These are phyloP conservation scores for Euura lappo DNA, from an alignment of 1,140 invertebrate genomes.

Conservation along the genomic window DNA sequence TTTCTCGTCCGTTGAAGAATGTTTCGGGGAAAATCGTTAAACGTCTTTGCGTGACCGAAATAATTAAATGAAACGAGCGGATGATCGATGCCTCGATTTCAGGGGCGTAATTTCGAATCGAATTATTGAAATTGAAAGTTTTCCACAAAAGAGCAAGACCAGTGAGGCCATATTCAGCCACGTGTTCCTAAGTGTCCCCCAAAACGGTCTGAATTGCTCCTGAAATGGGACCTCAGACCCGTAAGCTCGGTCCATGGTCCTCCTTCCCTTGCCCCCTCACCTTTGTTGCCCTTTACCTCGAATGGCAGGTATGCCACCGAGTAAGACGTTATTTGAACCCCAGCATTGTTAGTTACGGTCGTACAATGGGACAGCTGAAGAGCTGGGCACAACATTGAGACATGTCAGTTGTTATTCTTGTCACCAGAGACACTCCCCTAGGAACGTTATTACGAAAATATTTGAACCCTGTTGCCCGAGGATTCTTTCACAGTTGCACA, in stretches of 20 bases:
- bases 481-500: conserved; percentile 14
- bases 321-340: conserved; percentile 50
- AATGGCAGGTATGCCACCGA: conserved; percentile 9
- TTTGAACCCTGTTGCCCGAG: conserved; percentile 37
- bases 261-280: background rate
- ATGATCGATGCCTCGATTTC: background rate
- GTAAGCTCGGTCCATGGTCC: conserved; percentile 12
- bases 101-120: background rate
- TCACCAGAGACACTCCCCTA: conserved; percentile 45
- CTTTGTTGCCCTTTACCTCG: conserved; percentile 10
- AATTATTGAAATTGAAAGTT: conserved; percentile 2
- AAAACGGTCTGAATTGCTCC: conserved; percentile 35
- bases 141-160: conserved; percentile 48
- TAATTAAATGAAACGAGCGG: background rate
- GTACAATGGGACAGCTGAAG: conserved; percentile 58
- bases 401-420: conserved; percentile 52
- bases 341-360: conserved; percentile 43
- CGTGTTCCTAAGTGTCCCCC: conserved; percentile 40
- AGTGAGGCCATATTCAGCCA: conserved; percentile 10
- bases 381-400: conserved; percentile 59
- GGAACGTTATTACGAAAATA: conserved; percentile 56
- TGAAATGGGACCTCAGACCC: conserved; percentile 37
- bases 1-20: background rate
- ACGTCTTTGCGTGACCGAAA: background rate
- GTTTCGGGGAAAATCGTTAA: background rate